A percentile compares a stretch with the other conserved stretches of the same genome.
phyloP scores from a whole-genome alignment of 2,888 invertebrate species.

The Hydropsyche betteni region DNA sequence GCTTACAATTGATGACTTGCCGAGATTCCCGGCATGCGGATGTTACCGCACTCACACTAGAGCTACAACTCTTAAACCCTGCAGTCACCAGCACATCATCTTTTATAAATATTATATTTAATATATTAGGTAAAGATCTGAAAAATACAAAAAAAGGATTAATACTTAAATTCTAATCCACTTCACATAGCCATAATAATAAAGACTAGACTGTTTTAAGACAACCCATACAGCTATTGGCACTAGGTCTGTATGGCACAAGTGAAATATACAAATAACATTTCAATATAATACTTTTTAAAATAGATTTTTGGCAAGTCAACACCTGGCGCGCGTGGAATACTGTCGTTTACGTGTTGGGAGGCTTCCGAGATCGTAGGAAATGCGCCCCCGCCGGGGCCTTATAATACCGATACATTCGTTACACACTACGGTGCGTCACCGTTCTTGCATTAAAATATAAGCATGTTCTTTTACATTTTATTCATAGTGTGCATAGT shows the following conservation, averaged over 20 bases:
- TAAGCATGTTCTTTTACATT: no score
- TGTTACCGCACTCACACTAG: conserved; percentile 51
- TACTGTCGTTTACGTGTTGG: conserved; percentile 14
- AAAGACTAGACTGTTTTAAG: conserved; percentile 66
- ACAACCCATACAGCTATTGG: conserved; percentile 65
- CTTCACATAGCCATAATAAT: conserved; percentile 59
- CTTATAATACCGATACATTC: neutral
- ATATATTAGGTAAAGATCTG: conserved; percentile 52
- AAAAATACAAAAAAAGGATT: conserved; percentile 52
- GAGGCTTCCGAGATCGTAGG: neutral
- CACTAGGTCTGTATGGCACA: conserved; percentile 66
- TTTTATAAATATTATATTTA: conserved; percentile 49
- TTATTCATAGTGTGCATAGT: conserved; percentile 56
- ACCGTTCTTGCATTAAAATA: no score
- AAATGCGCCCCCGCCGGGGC: conserved; percentile 20
- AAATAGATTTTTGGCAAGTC: conserved; percentile 57
- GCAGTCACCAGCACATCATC: conserved; percentile 52
- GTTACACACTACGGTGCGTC: neutral
- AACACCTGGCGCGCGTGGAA: conserved; percentile 33
- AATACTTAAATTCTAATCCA: conserved; percentile 52
- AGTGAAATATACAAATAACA: conserved; percentile 43
- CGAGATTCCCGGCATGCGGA: conserved; percentile 47
- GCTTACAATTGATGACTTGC: conserved; percentile 51
- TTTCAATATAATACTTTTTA: conserved; percentile 49
- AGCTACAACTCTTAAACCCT: conserved; percentile 52